A percentile compares a stretch with the other conserved stretches of the same genome.
Evolutionary conservation across 1,140 invertebrate species (phyloP).

Genomic region (Drosophila rhopaloa): DNA sequence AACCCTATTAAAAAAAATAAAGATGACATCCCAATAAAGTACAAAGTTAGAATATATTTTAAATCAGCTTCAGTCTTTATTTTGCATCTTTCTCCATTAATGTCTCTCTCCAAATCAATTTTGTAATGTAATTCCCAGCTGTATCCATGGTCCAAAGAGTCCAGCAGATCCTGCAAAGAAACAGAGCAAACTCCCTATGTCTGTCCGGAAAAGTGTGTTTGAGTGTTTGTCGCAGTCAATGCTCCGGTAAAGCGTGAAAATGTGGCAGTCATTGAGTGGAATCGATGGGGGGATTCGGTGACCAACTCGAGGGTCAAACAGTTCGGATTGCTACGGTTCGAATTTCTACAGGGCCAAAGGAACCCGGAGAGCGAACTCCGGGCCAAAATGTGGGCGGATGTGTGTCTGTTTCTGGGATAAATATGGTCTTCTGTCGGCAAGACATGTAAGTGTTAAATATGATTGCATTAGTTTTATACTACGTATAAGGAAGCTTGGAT

Average conservation of each 20-base stretch:
- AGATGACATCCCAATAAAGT: background rate
- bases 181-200: conserved; percentile 35
- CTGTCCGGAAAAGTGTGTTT: conserved; percentile 28
- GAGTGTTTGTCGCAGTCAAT: conserved; percentile 23
- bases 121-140: background rate
- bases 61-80: conserved; percentile 4
- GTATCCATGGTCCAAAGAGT: background rate
- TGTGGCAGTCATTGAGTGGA: conserved; percentile 32
- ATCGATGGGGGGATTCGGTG: conserved; percentile 4
- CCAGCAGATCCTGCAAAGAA: conserved; percentile 24
- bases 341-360: conserved; percentile 15
- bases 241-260: conserved; percentile 28
- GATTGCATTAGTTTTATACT: conserved; percentile 46
- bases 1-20: background rate
- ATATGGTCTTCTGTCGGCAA: conserved; percentile 39
- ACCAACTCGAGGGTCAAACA: conserved; percentile 18
- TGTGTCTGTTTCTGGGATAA: conserved; percentile 38
- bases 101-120: background rate
- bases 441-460: conserved; percentile 39
- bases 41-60: background rate
- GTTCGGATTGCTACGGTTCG: conserved; percentile 36
- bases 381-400: conserved; percentile 28
- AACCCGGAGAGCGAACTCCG: conserved; percentile 14
- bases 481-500: conserved; percentile 40
- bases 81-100: background rate